These are phyloP conservation scores for Saguinus midas DNA, from an alignment of 2,113 vertebrate species.

Conservation along the genomic window DNA sequence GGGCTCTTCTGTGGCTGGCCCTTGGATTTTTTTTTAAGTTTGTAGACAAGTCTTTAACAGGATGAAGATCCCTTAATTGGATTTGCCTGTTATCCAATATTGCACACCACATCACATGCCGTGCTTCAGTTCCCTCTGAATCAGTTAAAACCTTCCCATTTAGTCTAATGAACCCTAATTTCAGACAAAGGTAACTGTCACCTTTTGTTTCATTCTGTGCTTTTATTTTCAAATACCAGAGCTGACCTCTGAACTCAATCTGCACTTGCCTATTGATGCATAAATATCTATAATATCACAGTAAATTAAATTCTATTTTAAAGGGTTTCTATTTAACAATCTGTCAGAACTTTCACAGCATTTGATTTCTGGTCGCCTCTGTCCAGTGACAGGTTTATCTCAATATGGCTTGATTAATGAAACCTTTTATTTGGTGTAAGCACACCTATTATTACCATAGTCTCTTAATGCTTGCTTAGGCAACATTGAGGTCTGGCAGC, in stretches of 20 bases:
- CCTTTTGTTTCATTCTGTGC: slow-evolving; percentile 84
- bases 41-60: slow-evolving; percentile 40
- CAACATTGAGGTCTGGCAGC: slow-evolving; percentile 78
- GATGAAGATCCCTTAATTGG: background rate
- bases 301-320: slow-evolving; percentile 90
- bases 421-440: slow-evolving; percentile 85
- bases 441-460: slow-evolving; percentile 81
- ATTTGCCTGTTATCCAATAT: slow-evolving; percentile 47
- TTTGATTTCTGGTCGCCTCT: slow-evolving; percentile 87
- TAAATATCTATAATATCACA: slow-evolving; percentile 94
- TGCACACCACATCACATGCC: background rate
- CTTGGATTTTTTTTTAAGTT: slow-evolving; percentile 53
- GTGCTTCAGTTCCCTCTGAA: background rate
- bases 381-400: slow-evolving; percentile 89
- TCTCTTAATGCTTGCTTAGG: slow-evolving; percentile 86
- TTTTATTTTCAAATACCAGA: slow-evolving; percentile 87
- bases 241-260: slow-evolving; percentile 93
- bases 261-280: slow-evolving; percentile 90
- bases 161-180: slow-evolving; percentile 84
- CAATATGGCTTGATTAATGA: slow-evolving; percentile 85
- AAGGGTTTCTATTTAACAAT: slow-evolving; percentile 89
- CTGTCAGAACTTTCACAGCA: slow-evolving; percentile 87
- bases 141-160: slow-evolving; percentile 70
- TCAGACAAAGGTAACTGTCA: slow-evolving; percentile 85
- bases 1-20: background rate